Conservation (phyloP, 2,888 invertebrate genomes). For the Nymphalis urticae region DNA sequence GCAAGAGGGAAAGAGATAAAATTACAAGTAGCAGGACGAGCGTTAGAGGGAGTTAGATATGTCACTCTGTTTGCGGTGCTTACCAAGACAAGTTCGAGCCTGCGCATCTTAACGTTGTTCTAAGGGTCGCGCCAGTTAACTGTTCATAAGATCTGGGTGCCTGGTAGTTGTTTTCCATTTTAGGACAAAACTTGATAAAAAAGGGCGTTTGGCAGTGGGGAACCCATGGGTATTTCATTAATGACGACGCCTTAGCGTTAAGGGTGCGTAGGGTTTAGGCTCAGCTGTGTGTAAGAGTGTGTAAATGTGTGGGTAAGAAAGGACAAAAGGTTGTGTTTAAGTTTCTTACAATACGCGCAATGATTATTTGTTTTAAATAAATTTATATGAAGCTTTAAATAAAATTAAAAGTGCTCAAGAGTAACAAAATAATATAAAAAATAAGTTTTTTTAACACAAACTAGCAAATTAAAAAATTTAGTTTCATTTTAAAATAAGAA, state of each 20-base stretch:
- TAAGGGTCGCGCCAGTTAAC: constrained; percentile 70
- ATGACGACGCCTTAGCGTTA: constrained; percentile 24
- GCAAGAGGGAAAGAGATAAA: constrained; percentile 60
- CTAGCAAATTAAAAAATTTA: too few species aligned
- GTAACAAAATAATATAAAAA: too few species aligned
- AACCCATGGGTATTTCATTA: constrained; percentile 12
- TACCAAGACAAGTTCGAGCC: constrained; percentile 68
- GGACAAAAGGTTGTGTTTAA: neutral
- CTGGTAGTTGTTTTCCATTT: constrained; percentile 81
- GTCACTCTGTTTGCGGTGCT: constrained; percentile 51
- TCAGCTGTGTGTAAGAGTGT: constrained; percentile 20
- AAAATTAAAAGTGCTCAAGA: too few species aligned
- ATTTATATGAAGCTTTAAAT: too few species aligned
- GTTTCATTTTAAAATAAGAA: neutral
- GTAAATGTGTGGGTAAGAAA: constrained; percentile 5
- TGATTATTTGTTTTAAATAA: neutral
- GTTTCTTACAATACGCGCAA: neutral
- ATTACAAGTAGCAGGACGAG: constrained; percentile 35
- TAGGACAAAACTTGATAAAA: constrained; percentile 82
- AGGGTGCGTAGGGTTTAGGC: constrained; percentile 32
- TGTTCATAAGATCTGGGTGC: constrained; percentile 58
- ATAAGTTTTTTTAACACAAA: too few species aligned
- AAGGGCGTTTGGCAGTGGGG: constrained; percentile 59
- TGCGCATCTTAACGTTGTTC: constrained; percentile 71
- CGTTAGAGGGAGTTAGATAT: constrained; percentile 73